Conservation (phyloP, 2,888 invertebrate genomes). For the Tubulanus polymorphus region DNA sequence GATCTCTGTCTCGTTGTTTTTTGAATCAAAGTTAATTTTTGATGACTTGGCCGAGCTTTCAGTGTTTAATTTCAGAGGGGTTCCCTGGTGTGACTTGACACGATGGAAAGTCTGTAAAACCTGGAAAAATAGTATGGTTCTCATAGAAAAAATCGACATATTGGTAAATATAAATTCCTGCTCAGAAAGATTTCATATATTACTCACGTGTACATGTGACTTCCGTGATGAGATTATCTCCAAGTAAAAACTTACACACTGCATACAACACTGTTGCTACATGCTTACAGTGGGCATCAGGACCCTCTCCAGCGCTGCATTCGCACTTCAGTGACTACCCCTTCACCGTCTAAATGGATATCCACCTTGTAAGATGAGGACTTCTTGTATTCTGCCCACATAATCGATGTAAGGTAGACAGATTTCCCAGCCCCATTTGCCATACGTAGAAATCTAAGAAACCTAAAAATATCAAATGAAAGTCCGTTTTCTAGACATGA, state of each 20-base stretch:
- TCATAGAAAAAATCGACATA: neutral
- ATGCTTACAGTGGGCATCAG: neutral
- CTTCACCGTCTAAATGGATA: neutral
- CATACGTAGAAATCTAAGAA: neutral
- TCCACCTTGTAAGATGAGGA: neutral
- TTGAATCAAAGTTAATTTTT: too few relatives aligned
- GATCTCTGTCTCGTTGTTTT: too few relatives aligned
- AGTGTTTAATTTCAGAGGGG: too few relatives aligned
- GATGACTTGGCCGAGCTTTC: too few relatives aligned
- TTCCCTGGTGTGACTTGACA: neutral
- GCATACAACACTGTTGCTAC: neutral
- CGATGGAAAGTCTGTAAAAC: neutral
- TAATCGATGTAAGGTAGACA: neutral
- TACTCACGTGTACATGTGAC: neutral
- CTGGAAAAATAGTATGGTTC: neutral
- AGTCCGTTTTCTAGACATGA: neutral
- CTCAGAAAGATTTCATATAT: neutral
- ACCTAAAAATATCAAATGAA: neutral
- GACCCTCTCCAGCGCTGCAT: too few relatives aligned
- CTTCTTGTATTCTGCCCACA: neutral
- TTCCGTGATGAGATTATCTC: neutral
- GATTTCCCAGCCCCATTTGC: neutral
- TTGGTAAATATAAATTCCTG: neutral
- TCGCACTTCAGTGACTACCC: neutral
- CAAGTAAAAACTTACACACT: neutral